These are phyloP conservation scores for Buteo buteo DNA, from an alignment of 2,113 vertebrate species.

Conservation along the genomic window DNA sequence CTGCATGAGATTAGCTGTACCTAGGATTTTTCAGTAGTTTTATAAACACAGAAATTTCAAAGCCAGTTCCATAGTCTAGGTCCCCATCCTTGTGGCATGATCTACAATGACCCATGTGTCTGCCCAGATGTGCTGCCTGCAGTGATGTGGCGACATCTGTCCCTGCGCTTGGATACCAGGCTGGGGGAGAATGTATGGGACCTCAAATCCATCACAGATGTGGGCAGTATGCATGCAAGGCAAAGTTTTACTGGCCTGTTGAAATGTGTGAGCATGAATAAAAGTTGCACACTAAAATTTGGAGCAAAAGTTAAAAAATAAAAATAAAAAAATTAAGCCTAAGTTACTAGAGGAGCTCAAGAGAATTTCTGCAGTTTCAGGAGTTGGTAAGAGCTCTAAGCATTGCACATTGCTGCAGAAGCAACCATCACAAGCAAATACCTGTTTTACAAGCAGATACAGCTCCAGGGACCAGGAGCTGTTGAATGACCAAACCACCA, in stretches of 20 bases:
- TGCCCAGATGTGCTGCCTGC: too few relatives aligned
- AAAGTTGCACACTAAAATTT: not conserved
- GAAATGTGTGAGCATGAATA: not conserved
- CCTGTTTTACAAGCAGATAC: not conserved
- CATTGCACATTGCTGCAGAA: not conserved
- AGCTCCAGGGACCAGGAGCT: not conserved
- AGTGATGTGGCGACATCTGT: too few relatives aligned
- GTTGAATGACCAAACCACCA: not conserved
- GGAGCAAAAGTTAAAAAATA: not conserved
- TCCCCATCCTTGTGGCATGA: not conserved
- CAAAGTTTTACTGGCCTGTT: not conserved
- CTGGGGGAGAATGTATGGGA: fast-evolving
- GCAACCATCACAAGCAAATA: not conserved
- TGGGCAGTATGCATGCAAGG: fast-evolving
- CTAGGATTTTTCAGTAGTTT: not conserved
- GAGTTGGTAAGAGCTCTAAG: not conserved
- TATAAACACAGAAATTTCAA: not conserved
- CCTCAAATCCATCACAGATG: not conserved
- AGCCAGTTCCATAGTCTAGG: not conserved
- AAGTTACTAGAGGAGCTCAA: not conserved
- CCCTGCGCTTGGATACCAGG: not conserved
- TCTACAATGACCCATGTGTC: fast-evolving
- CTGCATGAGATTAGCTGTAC: not conserved
- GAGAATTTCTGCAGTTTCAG: not conserved
- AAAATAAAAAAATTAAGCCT: not conserved